Conservation (phyloP, 2,888 invertebrate species). For the Scaptomyza cyrtandrae region DNA sequence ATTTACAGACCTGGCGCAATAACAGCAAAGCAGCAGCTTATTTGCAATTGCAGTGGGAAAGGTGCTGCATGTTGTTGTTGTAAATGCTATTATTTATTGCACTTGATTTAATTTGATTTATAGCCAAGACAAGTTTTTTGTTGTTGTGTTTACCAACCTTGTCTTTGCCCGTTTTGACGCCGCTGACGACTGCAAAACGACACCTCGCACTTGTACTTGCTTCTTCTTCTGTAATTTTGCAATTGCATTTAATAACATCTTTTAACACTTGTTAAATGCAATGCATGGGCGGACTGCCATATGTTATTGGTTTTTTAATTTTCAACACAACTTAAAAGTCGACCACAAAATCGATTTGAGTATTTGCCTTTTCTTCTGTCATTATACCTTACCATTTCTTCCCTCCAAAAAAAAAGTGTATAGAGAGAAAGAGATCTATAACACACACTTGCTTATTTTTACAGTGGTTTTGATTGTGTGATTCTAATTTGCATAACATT, state of each 20-base stretch:
- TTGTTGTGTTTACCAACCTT: slow-evolving; percentile 58
- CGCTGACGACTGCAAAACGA: slow-evolving; percentile 13
- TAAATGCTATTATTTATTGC: slow-evolving; percentile 64
- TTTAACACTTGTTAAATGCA: slow-evolving; percentile 1
- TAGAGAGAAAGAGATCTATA: neutral
- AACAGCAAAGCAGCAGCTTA: slow-evolving; percentile 32
- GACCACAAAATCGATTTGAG: neutral
- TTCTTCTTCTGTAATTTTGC: slow-evolving; percentile 22
- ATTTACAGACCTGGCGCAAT: slow-evolving; percentile 25
- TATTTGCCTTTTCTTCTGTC: neutral
- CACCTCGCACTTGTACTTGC: slow-evolving; percentile 71
- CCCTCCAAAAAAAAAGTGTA: neutral
- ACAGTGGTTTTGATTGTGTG: neutral
- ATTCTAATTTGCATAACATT: neutral
- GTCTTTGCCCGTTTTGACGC: slow-evolving; percentile 72
- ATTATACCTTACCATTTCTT: neutral
- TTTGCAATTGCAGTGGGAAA: slow-evolving; percentile 49
- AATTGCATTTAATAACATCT: slow-evolving; percentile 36
- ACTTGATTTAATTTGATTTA: slow-evolving; percentile 76
- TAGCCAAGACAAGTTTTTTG: slow-evolving; percentile 68
- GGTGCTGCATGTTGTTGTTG: slow-evolving; percentile 29
- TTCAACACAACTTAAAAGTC: neutral
- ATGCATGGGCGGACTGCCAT: neutral
- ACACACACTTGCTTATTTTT: neutral
- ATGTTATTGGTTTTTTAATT: neutral